Evolutionary conservation across 2,888 invertebrate genomes (phyloP), one percentile per base, ranked within the genome.

Genomic region (Andrena dorsata): DNA sequence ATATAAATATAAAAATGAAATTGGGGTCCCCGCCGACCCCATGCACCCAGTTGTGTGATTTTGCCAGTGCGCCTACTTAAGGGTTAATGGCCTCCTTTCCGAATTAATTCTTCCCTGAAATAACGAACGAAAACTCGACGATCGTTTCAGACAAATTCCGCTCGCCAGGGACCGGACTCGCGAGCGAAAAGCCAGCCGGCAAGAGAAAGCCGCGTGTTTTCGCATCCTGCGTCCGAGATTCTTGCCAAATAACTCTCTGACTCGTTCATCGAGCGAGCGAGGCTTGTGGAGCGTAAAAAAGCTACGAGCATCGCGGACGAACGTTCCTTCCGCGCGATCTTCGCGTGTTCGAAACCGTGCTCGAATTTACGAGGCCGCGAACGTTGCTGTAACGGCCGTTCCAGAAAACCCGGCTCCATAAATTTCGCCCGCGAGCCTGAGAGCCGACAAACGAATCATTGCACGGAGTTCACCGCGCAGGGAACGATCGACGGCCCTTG

Each of bases 291-390:
- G 51, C 61, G 51, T 32, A 35, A 64, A 72, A 72, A 49, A 30
- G 47, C 60, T 53, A 26, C 10, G 23, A 56, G 69, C 56, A 56
- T 28, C 58, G 63, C 35, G 30, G 35, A 26, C 32, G 53, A 26
- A n/a, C 20, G 32, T 72, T 53, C 41, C 51, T 53, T 53, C 53
- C 63, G 35, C 10, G 35, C 28, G 7, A 28, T 64, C 51, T 35
- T 64, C 32, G 53, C 64, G 23, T 23, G 56, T 35, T 35, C 23
- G 26, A 16, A n/a, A 6, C 65, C 23, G 23, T 20, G 56, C 16
- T 23, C 49, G 47, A 32, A 66, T 77, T 77, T 72, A 77, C 72
- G 72, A 72, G 60, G 49, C 58, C 58, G 28, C 70, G 49, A 66
- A 58, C 30, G 20, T 23, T 7, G 35, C 6, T 49, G 64, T 58